Conservation (phyloP, 2,113 vertebrate genomes). For the Embiotoca jacksoni region DNA sequence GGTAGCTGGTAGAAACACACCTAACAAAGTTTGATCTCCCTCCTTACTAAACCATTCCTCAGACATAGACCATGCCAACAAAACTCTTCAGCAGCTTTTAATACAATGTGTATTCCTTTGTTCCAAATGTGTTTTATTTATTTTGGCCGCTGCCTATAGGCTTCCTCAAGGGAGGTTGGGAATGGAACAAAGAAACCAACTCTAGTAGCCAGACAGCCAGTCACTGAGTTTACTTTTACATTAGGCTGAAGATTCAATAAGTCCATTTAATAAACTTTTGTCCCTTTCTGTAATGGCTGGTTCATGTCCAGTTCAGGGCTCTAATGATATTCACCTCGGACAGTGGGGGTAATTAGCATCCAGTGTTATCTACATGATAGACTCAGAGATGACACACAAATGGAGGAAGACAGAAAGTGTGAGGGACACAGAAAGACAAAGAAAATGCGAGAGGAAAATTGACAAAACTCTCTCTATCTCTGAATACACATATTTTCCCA, state of each 20-base stretch:
- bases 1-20: slow-evolving; percentile 28
- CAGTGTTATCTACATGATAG: slow-evolving; percentile 54
- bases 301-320: slow-evolving; percentile 73
- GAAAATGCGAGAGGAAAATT: not conserved
- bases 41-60: not conserved
- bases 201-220: slow-evolving; percentile 41
- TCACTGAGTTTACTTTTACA: slow-evolving; percentile 56
- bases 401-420: not conserved
- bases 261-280: slow-evolving; percentile 71
- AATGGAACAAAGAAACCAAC: slow-evolving; percentile 31
- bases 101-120: slow-evolving; percentile 16
- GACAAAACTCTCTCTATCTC: not conserved
- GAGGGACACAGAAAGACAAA: not conserved
- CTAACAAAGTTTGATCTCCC: slow-evolving; percentile 5
- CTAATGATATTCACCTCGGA: slow-evolving; percentile 62
- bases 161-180: slow-evolving; percentile 31
- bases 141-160: slow-evolving; percentile 22
- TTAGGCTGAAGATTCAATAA: slow-evolving; percentile 75
- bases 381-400: slow-evolving; percentile 33
- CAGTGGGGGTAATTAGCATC: slow-evolving; percentile 54
- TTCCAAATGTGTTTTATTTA: slow-evolving; percentile 53
- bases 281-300: slow-evolving; percentile 52
- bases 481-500: not conserved
- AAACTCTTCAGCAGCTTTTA: slow-evolving; percentile 23
- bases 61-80: slow-evolving; percentile 4